Base-by-base conservation (phyloP, 2,888 invertebrate genomes). In the Drosophila multiciliata region DNA sequence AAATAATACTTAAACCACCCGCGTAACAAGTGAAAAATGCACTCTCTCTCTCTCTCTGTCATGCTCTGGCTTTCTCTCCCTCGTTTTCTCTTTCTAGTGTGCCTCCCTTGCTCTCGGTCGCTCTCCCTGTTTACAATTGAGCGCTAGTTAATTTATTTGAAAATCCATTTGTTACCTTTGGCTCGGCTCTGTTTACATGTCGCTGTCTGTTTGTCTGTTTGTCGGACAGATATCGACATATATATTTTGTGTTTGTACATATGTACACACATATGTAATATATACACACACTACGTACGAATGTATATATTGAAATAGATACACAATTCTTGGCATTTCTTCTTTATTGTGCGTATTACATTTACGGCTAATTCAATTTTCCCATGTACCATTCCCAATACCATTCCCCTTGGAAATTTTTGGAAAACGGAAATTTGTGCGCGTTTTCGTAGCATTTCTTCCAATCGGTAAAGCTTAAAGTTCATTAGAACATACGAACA, bases 151-250 rank as follows among this genome's bases (percentile, higher is more conserved):
- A 87, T 87, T 87, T 87, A 87, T 87, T 87, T 87, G 85, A 85
- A 87, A 87, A 89, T 87, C 87, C 80, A 87, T 87, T 87, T 89
- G 86, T 89, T 87, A 89, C 89, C 87, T 87, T 89, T 87, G 75
- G 86, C 83, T 78, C 73, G 88, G 50, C 67, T 70, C 79, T 86
- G 86, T 89, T 89, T 88, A 85, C 85, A 86, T 74, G 69, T 70
- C 50, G 53, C 50, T 58, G 50, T 12, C 35, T 49, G 71, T 60
- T 65, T 71, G 71, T 70, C 63, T 23, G 36, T 35, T 59, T 60
- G 58, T 53, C 60, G 74, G 61, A 55, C 61, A 68, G 55, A 78
- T 65, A 78, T 70, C 68, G 57, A 61, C 61, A 64, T 42, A 55
- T 64, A 53, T 49, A 70, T 23, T 45, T 20, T 17, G 60, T 32